Base-by-base conservation (phyloP, 2,113 vertebrate genomes). In the Formicarius rufipectus region DNA sequence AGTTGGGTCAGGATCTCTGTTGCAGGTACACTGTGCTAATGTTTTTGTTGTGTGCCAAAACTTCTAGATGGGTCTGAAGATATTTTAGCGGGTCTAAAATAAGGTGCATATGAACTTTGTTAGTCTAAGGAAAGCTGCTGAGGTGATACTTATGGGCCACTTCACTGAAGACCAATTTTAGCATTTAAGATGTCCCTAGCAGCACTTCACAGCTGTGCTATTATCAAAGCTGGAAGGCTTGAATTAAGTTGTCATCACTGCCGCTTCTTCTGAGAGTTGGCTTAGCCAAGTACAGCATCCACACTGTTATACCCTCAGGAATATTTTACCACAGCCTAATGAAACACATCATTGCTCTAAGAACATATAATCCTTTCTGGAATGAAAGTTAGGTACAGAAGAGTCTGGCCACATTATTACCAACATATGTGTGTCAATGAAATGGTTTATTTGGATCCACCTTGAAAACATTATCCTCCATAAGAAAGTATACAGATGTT, bases 381-480 rank as follows among this genome's bases (percentile, higher is more conserved):
- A 30, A 37, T 73, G 37, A 14, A 72, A 84, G 25, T 47, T 73
- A 53, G 19, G 47, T 81, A 49, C 30, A 55, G 80, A 91, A 75
- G 37, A 76, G 18, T 28, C 66, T 73, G 77, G 33, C 21, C n/a
- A 56, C 3, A 2, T 91, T 81, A 96, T 87, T 95, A 50, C 28
- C 66, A 95, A 75, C 81, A 75, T 60, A 75, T 68, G 62, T 75
- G 33, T 40, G n/a, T 39, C 63, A 78, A 17, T 55, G 23, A 33
- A 84, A 62, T 63, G 8, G 19, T 40, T 89, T 91, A 39, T 66
- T 87, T 84, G 53, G n/a, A 62, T 79, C 37, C 84, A 79, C 44
- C 84, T 91, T 89, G 76, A 81, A 96, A 91, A 92, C 37, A 78
- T 95, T 78, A 78, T 82, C 37, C 20, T 56, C n/a, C 23, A 64